Conservation (phyloP, 2,888 invertebrate species). For the Acanthosepion pharaonis region DNA sequence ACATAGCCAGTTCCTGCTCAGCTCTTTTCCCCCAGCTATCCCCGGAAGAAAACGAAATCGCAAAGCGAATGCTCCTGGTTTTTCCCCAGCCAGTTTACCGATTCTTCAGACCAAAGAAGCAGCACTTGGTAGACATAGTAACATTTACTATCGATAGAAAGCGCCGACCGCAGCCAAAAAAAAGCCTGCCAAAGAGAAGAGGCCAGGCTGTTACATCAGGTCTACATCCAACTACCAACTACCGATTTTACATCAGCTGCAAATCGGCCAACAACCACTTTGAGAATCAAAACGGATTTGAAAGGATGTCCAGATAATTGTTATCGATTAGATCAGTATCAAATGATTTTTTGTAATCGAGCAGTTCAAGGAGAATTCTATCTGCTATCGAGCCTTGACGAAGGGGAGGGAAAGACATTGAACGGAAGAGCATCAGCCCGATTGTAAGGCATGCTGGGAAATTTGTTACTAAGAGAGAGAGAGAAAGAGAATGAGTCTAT, state of each 20-base stretch:
- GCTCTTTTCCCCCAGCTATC: constrained; percentile 11
- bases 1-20: constrained; percentile 6
- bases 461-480: constrained; percentile 38
- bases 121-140: not conserved
- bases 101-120: not conserved
- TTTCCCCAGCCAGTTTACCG: not conserved
- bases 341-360: constrained; percentile 41
- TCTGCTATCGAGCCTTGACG: not conserved
- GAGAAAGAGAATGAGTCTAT: not conserved
- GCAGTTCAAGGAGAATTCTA: not conserved
- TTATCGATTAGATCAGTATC: not conserved
- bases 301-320: not conserved
- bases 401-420: constrained; percentile 40
- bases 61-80: constrained; percentile 40
- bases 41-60: constrained; percentile 36
- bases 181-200: constrained; percentile 22
- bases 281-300: not conserved
- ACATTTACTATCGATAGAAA: constrained; percentile 33
- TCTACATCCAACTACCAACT: not conserved
- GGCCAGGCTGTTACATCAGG: constrained; percentile 38
- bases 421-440: constrained; percentile 44
- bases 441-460: constrained; percentile 44
- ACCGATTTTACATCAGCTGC: not conserved
- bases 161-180: constrained; percentile 4
- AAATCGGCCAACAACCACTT: not conserved